Conservation (phyloP, 2,797 vertebrate genomes). For the Phrynocephalus guinanensis region DNA sequence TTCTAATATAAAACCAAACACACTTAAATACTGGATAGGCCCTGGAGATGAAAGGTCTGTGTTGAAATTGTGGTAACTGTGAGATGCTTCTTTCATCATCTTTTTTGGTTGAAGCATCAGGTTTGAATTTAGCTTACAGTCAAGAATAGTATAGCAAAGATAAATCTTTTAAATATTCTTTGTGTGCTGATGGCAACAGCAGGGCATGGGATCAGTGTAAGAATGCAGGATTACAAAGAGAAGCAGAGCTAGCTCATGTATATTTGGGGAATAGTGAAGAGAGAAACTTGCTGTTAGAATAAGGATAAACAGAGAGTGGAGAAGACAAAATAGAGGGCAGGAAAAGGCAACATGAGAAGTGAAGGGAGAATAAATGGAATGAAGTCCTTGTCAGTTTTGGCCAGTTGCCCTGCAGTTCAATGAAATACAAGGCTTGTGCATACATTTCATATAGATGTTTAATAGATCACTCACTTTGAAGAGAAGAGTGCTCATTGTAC, state of each 20-base stretch:
- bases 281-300: slow-evolving; percentile 11
- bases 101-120: slow-evolving; percentile 22
- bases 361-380: slow-evolving; percentile 16
- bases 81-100: not conserved
- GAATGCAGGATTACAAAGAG: slow-evolving; percentile 15
- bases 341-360: slow-evolving; percentile 23
- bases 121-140: slow-evolving; percentile 29
- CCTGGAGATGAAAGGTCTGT: not conserved
- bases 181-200: not conserved
- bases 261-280: slow-evolving; percentile 38
- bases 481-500: not conserved
- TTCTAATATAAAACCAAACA: not conserved
- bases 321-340: slow-evolving; percentile 32
- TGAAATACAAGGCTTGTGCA: not conserved
- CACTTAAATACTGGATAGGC: slow-evolving; percentile 2
- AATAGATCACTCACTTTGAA: slow-evolving; percentile 12
- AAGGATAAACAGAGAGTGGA: slow-evolving; percentile 32
- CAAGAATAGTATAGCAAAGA: slow-evolving; percentile 30
- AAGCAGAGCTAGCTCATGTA: slow-evolving; percentile 7
- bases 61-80: slow-evolving; percentile 16
- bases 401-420: not conserved
- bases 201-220: slow-evolving; percentile 16
- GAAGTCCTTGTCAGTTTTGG: slow-evolving; percentile 22
- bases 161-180: slow-evolving; percentile 7
- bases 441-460: slow-evolving; percentile 4